Evolutionary conservation across 92 coral and sea anemone genomes (phyloP).

Genomic region (Diadumene lineata): DNA sequence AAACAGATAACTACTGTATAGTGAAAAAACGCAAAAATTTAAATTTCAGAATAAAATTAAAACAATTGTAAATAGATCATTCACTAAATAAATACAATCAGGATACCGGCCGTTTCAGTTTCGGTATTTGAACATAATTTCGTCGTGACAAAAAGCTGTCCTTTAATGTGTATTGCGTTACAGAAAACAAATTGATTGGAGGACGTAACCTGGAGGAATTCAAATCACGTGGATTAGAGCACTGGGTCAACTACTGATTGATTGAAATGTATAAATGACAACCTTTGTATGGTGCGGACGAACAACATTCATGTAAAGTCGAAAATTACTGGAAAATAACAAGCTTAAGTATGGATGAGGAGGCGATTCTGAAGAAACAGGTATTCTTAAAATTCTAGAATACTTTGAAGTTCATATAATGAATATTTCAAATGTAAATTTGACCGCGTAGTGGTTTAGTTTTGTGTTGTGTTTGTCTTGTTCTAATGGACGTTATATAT

Average conservation of each 20-base stretch:
- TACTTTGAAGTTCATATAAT: neutral
- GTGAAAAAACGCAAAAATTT: neutral
- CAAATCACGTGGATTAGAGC: conserved; percentile 71
- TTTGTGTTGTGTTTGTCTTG: conserved; percentile 1
- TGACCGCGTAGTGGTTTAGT: neutral
- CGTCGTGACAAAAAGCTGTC: neutral
- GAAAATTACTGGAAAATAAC: neutral
- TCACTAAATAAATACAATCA: neutral
- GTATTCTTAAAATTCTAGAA: conserved; percentile 10
- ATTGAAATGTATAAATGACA: conserved; percentile 24
- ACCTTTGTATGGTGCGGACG: conserved; percentile 10
- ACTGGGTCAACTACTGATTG: conserved; percentile 33
- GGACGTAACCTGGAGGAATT: conserved; percentile 42
- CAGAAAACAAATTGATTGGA: conserved; percentile 53
- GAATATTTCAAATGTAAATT: conserved; percentile 2
- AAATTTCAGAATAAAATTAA: neutral
- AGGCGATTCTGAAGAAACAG: conserved; percentile 63
- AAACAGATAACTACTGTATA: neutral
- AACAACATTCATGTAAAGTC: neutral
- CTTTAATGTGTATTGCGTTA: conserved; percentile 1
- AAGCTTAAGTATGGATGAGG: conserved; percentile 54
- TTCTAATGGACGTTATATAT: neutral
- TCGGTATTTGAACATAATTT: neutral
- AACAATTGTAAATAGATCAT: neutral
- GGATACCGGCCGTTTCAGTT: too few relatives aligned